Percentiles rank a stretch among this genome's conserved stretches.
Evolutionary conservation across 2,888 invertebrate species (phyloP).

Genomic region (Tipula lateralis): DNA sequence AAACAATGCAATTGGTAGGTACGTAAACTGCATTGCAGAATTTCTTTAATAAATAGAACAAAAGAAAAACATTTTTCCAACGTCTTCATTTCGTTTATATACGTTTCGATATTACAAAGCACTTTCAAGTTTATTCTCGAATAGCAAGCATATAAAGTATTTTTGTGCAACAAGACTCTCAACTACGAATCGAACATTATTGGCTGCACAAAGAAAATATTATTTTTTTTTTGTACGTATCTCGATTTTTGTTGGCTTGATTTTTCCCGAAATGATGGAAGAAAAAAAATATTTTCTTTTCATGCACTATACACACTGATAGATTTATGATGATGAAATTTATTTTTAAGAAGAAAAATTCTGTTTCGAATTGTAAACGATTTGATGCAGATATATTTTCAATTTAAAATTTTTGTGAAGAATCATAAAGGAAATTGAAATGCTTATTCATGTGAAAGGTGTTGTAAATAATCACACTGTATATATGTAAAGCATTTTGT

Average conservation of each 20-base stretch:
- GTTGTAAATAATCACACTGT: neutral
- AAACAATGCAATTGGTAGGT: neutral
- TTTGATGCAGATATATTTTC: constrained; percentile 9
- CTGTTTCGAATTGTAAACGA: neutral
- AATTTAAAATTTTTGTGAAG: neutral
- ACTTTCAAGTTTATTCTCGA: neutral
- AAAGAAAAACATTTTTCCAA: neutral
- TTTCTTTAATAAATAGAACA: neutral
- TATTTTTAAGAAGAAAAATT: neutral
- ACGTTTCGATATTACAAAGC: neutral
- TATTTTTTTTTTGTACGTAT: neutral
- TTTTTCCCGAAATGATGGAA: neutral
- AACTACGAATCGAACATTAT: neutral
- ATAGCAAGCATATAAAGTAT: neutral
- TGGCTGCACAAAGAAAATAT: neutral
- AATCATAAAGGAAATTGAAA: neutral
- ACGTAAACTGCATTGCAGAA: neutral
- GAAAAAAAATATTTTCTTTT: neutral
- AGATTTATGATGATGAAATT: neutral
- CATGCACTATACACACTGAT: neutral
- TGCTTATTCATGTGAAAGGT: neutral
- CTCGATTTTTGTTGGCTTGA: neutral
- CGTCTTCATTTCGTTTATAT: neutral
- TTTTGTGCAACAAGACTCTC: neutral
- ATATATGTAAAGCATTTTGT: neutral